These are phyloP conservation scores for Euwallacea similis DNA, from an alignment of 1,140 invertebrate species.

Conservation along the genomic window DNA sequence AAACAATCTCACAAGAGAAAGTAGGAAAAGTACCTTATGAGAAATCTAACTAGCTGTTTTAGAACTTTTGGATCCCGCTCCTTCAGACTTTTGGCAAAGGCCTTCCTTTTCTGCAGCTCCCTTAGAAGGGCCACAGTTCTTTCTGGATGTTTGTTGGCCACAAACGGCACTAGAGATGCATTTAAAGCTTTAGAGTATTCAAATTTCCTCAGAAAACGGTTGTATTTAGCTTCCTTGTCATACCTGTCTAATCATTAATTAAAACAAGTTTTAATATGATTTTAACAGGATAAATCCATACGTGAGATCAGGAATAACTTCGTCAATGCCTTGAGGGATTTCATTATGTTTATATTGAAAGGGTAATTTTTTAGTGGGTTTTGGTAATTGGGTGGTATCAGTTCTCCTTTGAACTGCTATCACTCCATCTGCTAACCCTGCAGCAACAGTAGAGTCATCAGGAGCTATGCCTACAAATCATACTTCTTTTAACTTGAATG, in stretches of 20 bases:
- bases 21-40: conserved; percentile 55
- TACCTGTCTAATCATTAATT: conserved; percentile 27
- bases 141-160: conserved; percentile 70
- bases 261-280: not conserved
- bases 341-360: conserved; percentile 60
- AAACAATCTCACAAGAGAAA: not conserved
- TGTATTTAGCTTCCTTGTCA: conserved; percentile 63
- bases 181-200: conserved; percentile 81
- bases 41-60: conserved; percentile 70
- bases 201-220: conserved; percentile 77
- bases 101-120: conserved; percentile 78
- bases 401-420: conserved; percentile 82
- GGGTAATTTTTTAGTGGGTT: conserved; percentile 56
- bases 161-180: conserved; percentile 64
- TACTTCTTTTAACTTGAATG: too few relatives aligned
- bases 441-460: conserved; percentile 81
- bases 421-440: conserved; percentile 90
- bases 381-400: conserved; percentile 54
- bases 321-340: conserved; percentile 58
- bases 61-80: conserved; percentile 70
- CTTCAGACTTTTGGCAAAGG: conserved; percentile 70
- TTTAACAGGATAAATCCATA: not conserved
- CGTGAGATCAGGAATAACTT: conserved; percentile 56
- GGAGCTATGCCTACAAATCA: conserved; percentile 63
- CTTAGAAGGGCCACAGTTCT: conserved; percentile 78